These are phyloP conservation scores for Typhlomys cinereus DNA, from an alignment of 2,113 vertebrate genomes.

Conservation along the genomic window DNA sequence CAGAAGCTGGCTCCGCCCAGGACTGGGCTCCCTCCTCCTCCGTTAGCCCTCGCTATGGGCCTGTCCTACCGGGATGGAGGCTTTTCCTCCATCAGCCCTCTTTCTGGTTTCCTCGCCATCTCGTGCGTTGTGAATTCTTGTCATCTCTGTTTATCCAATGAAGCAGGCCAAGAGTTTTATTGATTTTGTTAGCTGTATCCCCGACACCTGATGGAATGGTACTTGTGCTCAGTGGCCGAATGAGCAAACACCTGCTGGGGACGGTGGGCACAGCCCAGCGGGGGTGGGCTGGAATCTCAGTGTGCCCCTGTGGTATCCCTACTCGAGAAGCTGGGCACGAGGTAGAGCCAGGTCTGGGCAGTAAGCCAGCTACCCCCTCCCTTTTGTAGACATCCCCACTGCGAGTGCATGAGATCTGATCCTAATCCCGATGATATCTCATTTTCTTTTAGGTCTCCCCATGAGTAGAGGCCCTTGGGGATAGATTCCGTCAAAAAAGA, in stretches of 20 bases:
- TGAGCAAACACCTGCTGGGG: not conserved
- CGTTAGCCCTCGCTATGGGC: fast-evolving
- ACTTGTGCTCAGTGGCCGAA: not conserved
- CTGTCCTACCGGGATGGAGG: too few relatives aligned
- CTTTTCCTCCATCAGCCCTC: not conserved
- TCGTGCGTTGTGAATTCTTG: too few relatives aligned
- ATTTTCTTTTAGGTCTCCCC: conserved; percentile 15
- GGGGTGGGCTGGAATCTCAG: not conserved
- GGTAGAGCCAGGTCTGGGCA: not conserved
- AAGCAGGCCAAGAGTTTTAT: not conserved
- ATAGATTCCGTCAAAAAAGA: conserved; percentile 10
- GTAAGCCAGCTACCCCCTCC: not conserved
- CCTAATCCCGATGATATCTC: not conserved
- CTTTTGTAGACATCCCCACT: not conserved
- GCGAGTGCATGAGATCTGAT: not conserved
- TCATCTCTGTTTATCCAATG: not conserved
- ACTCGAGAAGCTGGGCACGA: not conserved
- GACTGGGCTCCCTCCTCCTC: not conserved
- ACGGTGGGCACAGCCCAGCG: not conserved
- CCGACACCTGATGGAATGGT: not conserved
- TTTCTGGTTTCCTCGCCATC: too few relatives aligned
- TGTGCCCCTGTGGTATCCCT: too few relatives aligned
- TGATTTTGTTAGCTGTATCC: not conserved
- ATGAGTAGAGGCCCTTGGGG: not conserved
- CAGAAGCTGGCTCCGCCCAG: not conserved